phyloP scores from a whole-genome alignment of 1,140 invertebrate genomes.

The Centruroides vittatus region DNA sequence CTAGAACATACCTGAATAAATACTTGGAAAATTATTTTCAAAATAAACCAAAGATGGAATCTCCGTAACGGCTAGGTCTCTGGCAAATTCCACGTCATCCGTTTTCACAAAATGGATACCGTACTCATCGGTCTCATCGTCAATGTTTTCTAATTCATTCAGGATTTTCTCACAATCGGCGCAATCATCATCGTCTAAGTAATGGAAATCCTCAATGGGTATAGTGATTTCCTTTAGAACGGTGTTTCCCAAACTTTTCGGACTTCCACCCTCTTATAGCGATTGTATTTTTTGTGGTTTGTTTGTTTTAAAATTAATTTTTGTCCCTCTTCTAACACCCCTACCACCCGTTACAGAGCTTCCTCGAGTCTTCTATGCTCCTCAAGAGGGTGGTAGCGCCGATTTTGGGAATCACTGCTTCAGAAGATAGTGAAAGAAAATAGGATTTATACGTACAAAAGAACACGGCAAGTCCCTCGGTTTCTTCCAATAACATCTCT shows the following conservation, averaged over 20 bases:
- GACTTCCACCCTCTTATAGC: no score
- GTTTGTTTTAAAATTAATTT: no score
- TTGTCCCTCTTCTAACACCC: constrained; percentile 77
- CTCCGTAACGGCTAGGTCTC: constrained; percentile 70
- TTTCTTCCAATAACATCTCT: constrained; percentile 67
- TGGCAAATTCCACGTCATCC: constrained; percentile 72
- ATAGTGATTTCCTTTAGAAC: constrained; percentile 88
- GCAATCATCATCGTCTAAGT: constrained; percentile 43
- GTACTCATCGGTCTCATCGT: constrained; percentile 18
- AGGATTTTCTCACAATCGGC: constrained; percentile 81
- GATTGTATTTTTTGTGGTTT: no score
- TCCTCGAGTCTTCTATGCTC: constrained; percentile 50
- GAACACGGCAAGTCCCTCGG: constrained; percentile 74
- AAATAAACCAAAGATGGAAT: constrained; percentile 36
- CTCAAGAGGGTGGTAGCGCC: no score
- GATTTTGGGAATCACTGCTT: no score
- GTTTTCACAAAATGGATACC: constrained; percentile 85
- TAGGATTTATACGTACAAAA: constrained; percentile 54
- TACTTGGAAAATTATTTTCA: constrained; percentile 69
- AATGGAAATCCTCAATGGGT: constrained; percentile 46
- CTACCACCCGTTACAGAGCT: constrained; percentile 69
- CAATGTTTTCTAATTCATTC: constrained; percentile 45
- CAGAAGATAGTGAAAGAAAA: no score
- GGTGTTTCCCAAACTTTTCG: constrained; percentile 40
- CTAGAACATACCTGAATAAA: constrained; percentile 71